A percentile compares a stretch with the other conserved stretches of the same genome.
phyloP scores from a whole-genome alignment of 2,888 invertebrate species.

The Muschampia plurimacula region DNA sequence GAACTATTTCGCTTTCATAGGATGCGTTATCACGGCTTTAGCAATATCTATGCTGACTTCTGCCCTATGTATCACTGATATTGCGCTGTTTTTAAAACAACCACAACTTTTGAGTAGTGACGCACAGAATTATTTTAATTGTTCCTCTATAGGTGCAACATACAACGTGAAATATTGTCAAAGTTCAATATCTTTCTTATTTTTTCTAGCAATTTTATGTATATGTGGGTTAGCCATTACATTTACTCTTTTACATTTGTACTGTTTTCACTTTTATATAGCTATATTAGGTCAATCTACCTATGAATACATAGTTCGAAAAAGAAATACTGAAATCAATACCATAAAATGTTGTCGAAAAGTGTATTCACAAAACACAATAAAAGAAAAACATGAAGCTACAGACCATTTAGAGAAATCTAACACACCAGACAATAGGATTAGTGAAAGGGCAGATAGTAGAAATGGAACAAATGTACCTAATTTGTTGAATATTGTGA shows the following conservation, averaged over 20 bases:
- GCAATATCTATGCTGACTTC: conserved; percentile 89
- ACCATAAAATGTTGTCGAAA: conserved; percentile 55
- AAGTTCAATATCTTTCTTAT: conserved; percentile 67
- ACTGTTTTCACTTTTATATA: conserved; percentile 95
- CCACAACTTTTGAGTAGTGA: conserved; percentile 86
- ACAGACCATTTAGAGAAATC: not conserved
- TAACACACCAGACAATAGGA: conserved; percentile 27
- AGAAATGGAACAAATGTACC: conserved; percentile 46
- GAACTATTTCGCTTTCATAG: conserved; percentile 94
- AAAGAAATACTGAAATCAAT: conserved; percentile 55
- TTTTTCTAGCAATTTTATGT: conserved; percentile 85
- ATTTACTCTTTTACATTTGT: conserved; percentile 92
- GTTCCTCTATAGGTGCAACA: conserved; percentile 54
- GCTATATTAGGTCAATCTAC: conserved; percentile 94
- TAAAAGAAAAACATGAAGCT: conserved; percentile 30
- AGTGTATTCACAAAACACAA: conserved; percentile 43
- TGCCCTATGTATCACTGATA: conserved; percentile 89
- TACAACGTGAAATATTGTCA: conserved; percentile 59
- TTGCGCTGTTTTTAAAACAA: conserved; percentile 87
- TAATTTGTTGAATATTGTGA: conserved; percentile 66
- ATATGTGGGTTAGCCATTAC: conserved; percentile 91
- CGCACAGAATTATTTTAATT: conserved; percentile 77
- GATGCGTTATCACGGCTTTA: conserved; percentile 92
- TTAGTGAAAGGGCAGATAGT: conserved; percentile 19
- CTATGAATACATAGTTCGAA: conserved; percentile 92